These are phyloP conservation scores for Scolopax bukidnonensis DNA, from an alignment of 2,797 vertebrate species.

Conservation along the genomic window DNA sequence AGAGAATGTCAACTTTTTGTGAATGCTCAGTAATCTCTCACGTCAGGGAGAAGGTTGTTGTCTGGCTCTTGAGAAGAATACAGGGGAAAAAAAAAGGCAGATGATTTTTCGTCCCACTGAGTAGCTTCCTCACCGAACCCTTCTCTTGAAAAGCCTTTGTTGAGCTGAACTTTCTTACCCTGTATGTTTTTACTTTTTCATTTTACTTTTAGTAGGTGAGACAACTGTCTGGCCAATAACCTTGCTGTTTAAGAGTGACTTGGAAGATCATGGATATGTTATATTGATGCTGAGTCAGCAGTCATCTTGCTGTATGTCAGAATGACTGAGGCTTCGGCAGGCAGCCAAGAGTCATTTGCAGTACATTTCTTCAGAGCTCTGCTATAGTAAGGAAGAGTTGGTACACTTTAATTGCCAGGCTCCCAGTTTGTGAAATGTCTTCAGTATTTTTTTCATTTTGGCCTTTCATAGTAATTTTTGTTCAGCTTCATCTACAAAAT, in stretches of 20 bases:
- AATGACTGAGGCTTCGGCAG: background rate
- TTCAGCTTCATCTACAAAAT: background rate
- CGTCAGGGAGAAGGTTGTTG: background rate
- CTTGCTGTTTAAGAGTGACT: background rate
- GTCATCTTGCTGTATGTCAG: background rate
- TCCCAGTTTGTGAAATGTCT: background rate
- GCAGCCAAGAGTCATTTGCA: background rate
- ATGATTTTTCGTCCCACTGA: background rate
- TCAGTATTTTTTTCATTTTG: background rate
- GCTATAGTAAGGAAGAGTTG: background rate
- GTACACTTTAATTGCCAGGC: background rate
- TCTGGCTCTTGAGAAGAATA: background rate
- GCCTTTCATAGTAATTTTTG: background rate
- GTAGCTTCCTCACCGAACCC: background rate
- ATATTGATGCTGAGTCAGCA: background rate
- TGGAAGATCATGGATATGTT: background rate
- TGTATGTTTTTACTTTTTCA: background rate
- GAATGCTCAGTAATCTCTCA: background rate
- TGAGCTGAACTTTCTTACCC: background rate
- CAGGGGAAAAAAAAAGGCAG: background rate
- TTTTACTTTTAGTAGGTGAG: background rate
- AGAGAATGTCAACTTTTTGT: background rate
- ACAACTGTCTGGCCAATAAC: background rate
- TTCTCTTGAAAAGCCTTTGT: background rate
- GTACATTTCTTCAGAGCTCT: background rate